Percentiles rank a stretch among this genome's conserved stretches.
phyloP scores from a whole-genome alignment of 2,797 vertebrate species.

The Chrosomus eos region DNA sequence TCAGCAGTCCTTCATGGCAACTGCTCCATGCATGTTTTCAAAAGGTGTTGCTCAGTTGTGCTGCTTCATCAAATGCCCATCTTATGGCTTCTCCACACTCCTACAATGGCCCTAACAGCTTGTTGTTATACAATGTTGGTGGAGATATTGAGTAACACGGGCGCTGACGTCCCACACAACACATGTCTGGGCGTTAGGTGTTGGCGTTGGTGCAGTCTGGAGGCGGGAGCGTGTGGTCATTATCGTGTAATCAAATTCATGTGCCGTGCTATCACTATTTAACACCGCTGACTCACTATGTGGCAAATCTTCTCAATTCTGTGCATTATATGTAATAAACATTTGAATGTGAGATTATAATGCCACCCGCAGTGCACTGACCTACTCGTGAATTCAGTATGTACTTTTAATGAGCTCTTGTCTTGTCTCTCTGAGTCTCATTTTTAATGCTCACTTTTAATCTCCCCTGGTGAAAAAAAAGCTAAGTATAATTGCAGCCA shows the following conservation, averaged over 20 bases:
- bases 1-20: constrained; percentile 1
- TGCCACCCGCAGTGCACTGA: background rate
- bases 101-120: constrained; percentile 30
- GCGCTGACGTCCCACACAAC: constrained; percentile 55
- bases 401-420: constrained; percentile 26
- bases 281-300: constrained; percentile 12
- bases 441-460: constrained; percentile 30
- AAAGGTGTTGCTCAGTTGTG: constrained; percentile 34
- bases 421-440: background rate
- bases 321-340: background rate
- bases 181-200: constrained; percentile 59
- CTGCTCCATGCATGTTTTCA: constrained; percentile 24
- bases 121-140: constrained; percentile 51
- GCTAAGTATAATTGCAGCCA: no score
- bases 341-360: constrained; percentile 1
- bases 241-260: constrained; percentile 45
- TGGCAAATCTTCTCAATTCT: background rate
- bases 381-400: constrained; percentile 16
- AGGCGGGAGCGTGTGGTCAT: constrained; percentile 53
- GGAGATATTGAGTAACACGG: constrained; percentile 43
- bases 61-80: constrained; percentile 38
- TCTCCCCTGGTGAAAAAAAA: background rate
- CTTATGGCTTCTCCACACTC: constrained; percentile 18
- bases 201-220: constrained; percentile 44
- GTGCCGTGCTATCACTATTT: constrained; percentile 34